Conservation (phyloP, 2,888 invertebrate genomes). For the Apamea anceps region DNA sequence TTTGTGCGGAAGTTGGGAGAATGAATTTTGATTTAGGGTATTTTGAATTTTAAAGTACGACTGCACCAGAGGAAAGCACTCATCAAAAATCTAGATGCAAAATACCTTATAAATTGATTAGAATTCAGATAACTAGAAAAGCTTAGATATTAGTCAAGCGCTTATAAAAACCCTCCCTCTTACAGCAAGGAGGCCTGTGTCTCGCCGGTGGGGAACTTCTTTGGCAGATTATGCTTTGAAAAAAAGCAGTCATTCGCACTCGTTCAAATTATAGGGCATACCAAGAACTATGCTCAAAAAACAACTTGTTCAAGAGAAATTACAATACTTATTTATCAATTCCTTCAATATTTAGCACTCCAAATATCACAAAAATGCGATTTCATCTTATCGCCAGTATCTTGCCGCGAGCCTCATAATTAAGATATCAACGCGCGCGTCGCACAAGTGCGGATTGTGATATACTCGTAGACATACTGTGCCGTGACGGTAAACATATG, state of each 20-base stretch:
- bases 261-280: neutral
- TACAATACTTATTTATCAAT: neutral
- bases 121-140: neutral
- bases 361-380: neutral
- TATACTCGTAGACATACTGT: neutral
- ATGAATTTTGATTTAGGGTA: neutral
- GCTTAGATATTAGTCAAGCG: neutral
- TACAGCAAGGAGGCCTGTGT: neutral
- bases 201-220: neutral
- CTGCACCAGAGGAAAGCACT: neutral
- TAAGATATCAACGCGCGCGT: slow-evolving; percentile 62
- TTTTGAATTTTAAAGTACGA: neutral
- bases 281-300: neutral
- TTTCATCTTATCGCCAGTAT: neutral
- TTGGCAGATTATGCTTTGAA: neutral
- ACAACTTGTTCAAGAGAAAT: neutral
- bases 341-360: neutral
- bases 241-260: neutral
- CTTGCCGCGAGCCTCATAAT: slow-evolving; percentile 7
- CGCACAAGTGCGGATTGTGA: neutral
- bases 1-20: slow-evolving; percentile 11
- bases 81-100: neutral
- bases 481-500: slow-evolving; percentile 24
- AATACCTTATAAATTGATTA: neutral
- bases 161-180: neutral